phyloP scores from a whole-genome alignment of 1,140 invertebrate species.

The Heliconius hermathena region DNA sequence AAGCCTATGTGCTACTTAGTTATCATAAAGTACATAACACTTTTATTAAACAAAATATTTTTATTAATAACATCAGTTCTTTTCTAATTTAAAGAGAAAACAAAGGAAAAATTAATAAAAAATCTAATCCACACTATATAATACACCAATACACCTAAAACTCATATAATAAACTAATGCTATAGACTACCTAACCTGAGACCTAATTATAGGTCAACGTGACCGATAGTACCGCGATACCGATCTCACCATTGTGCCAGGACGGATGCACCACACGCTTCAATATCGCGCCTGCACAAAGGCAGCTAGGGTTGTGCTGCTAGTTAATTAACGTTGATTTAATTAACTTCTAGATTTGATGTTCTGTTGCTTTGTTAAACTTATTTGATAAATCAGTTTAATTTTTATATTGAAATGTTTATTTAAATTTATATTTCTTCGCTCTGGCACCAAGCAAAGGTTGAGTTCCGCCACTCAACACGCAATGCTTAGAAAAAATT shows the following conservation, averaged over 20 bases:
- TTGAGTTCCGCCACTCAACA: no score
- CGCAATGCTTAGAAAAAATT: no score
- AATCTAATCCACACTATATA: neutral
- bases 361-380: neutral
- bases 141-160: neutral
- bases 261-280: conserved; percentile 61
- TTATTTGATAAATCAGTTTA: neutral
- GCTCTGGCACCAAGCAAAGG: neutral
- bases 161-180: neutral
- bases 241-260: conserved; percentile 37
- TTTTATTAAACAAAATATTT: no score
- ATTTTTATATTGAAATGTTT: no score
- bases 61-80: no score
- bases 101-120: neutral
- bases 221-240: conserved; percentile 36
- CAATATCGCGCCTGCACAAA: conserved; percentile 60
- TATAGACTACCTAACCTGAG: conserved; percentile 29
- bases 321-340: conserved; percentile 32
- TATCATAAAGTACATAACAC: no score
- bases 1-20: no score
- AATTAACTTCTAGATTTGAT: conserved; percentile 16
- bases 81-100: neutral
- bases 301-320: conserved; percentile 37
- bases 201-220: conserved; percentile 32
- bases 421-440: no score